Percentiles rank a stretch among this genome's conserved stretches.
phyloP scores from a whole-genome alignment of 2,888 invertebrate genomes.

The Branchipolynoe longqiensis region DNA sequence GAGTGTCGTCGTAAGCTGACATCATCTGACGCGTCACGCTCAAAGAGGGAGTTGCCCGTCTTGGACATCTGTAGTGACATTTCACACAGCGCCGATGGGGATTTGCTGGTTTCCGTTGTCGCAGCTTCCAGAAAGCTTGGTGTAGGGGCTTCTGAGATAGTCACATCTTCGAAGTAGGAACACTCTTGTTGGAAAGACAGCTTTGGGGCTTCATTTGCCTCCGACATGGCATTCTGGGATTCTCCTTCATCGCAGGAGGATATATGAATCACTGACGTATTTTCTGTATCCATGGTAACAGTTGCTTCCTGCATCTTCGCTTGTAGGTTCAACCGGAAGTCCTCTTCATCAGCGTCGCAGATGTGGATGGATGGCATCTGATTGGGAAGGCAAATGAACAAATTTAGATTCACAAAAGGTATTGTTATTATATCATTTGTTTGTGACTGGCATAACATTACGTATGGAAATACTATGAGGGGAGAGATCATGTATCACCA shows the following conservation, averaged over 20 bases:
- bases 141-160: background rate
- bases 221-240: background rate
- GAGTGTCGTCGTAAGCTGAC: slow-evolving; percentile 14
- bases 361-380: slow-evolving; percentile 57
- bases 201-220: background rate
- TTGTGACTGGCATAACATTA: too few relatives aligned
- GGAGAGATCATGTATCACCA: too few relatives aligned
- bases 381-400: background rate
- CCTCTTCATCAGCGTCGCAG: slow-evolving; percentile 53
- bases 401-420: too few relatives aligned
- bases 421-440: too few relatives aligned
- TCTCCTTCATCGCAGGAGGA: background rate
- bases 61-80: background rate
- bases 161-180: background rate
- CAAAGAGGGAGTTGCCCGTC: background rate
- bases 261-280: background rate
- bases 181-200: slow-evolving; percentile 31
- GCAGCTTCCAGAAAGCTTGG: background rate
- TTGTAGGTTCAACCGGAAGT: slow-evolving; percentile 31
- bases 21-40: background rate
- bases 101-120: background rate
- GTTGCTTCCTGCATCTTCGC: slow-evolving; percentile 46
- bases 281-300: background rate
- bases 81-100: background rate
- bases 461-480: too few relatives aligned